Evolutionary conservation across 2,113 vertebrate genomes (phyloP), one percentile per base, ranked within the genome.

Genomic region (Mobula hypostoma): DNA sequence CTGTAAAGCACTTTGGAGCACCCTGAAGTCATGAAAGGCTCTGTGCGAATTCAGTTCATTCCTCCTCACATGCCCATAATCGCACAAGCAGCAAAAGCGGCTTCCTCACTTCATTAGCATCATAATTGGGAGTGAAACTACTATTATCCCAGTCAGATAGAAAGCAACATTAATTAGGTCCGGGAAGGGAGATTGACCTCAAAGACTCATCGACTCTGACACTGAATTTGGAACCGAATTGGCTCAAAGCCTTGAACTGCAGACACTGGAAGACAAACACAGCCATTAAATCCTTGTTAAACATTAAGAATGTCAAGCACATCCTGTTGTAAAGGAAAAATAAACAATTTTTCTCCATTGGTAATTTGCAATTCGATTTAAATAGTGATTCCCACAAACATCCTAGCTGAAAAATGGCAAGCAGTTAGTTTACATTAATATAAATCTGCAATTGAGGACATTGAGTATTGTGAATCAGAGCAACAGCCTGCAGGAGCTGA

Each of bases 71-170:
- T 63, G 63, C 66, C 85, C 15, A 14, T 66, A 63, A 90, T 66
- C n/a, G 32, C 21, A 87, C 58, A n/a, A 66, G 11, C 85, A 17
- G 85, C 61, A 21, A 48, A 74, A 93, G 24, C 36, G 12, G 32
- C 32, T 74, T 93, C 36, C 70, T 76, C 68, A 74, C 7, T 93
- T 93, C 68, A 93, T 93, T 93, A 93, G 40, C 91, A 15, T 19
- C 9, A 6, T 93, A 93, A 93, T 93, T 93, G 76, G 74, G 36
- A 74, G 68, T 48, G 36, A 74, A 93, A 74, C n/a, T 1, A n/a
- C 36, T 19, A 93, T 93, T 74, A 93, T 74, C 91, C 91, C 19
- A 27, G 91, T 93, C 91, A 93, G 68, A 93, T 56, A 48, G 68
- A 93, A 93, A 74, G 91, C 68, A 56, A 56, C 21, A 5, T 92